These are phyloP conservation scores for Proisotoma minuta DNA, from an alignment of 2,888 invertebrate species.

Conservation along the genomic window DNA sequence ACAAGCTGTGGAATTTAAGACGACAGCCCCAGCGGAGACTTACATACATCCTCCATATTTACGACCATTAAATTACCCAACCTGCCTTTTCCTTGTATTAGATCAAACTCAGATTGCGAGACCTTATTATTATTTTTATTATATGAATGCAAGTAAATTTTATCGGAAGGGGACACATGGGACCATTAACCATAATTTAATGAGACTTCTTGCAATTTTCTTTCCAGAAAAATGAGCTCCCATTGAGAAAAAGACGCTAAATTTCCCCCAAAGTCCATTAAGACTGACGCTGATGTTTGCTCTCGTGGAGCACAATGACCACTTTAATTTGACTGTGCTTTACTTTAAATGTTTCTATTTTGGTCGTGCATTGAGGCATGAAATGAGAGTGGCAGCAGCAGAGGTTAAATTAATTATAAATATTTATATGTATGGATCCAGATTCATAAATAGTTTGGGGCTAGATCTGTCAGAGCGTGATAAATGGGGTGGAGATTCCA, in stretches of 20 bases:
- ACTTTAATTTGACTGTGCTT: background rate
- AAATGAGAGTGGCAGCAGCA: no score
- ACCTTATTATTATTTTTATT: slow-evolving; percentile 18
- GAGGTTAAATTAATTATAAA: no score
- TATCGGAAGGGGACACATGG: slow-evolving; percentile 8
- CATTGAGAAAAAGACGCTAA: slow-evolving; percentile 36
- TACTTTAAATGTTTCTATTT: background rate
- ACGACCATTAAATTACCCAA: slow-evolving; percentile 38
- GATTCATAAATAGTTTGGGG: slow-evolving; percentile 6
- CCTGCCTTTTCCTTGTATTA: slow-evolving; percentile 13
- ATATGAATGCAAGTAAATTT: background rate
- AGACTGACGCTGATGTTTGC: slow-evolving; percentile 31
- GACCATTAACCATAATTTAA: slow-evolving; percentile 41
- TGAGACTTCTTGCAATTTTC: slow-evolving; percentile 40
- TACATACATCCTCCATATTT: slow-evolving; percentile 37
- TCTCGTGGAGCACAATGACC: no score
- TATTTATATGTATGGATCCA: no score
- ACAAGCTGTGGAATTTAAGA: slow-evolving; percentile 39
- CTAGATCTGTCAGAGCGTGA: slow-evolving; percentile 6
- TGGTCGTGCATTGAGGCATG: background rate
- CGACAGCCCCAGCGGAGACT: slow-evolving; percentile 21
- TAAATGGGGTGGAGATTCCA: slow-evolving; percentile 18
- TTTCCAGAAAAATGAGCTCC: slow-evolving; percentile 22
- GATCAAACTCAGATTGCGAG: slow-evolving; percentile 13
- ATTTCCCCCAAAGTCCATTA: slow-evolving; percentile 31